phyloP scores from a whole-genome alignment of 2,113 vertebrate species.

The Meriones unguiculatus region DNA sequence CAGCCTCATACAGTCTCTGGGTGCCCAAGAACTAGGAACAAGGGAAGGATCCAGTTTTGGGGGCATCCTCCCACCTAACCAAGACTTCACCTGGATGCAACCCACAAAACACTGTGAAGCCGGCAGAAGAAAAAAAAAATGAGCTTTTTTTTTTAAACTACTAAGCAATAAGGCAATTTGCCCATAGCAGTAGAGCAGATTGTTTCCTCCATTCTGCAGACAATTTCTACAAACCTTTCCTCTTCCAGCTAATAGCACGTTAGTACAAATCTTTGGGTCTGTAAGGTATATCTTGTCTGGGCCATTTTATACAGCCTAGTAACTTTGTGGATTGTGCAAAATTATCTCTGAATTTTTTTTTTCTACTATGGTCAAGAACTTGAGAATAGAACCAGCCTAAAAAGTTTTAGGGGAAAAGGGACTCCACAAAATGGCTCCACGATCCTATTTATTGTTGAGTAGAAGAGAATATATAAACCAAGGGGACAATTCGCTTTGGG shows the following conservation, averaged over 20 bases:
- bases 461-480: rapidly evolving
- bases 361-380: not conserved
- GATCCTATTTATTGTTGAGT: not conserved
- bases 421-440: not conserved
- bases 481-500: not conserved
- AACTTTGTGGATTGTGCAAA: not conserved
- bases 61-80: no score
- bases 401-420: not conserved
- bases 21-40: not conserved
- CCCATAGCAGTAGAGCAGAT: rapidly evolving
- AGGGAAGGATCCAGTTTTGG: no score
- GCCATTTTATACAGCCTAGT: not conserved
- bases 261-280: not conserved
- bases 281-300: not conserved
- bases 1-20: not conserved
- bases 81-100: not conserved
- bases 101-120: rapidly evolving
- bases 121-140: not conserved
- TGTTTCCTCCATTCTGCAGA: not conserved
- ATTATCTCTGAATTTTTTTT: not conserved
- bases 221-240: not conserved
- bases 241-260: not conserved
- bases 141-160: not conserved
- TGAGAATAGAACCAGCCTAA: not conserved
- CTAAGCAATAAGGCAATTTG: not conserved